Evolutionary conservation across 2,888 invertebrate genomes (phyloP).

Genomic region (Lepidocyrtinus sp.): DNA sequence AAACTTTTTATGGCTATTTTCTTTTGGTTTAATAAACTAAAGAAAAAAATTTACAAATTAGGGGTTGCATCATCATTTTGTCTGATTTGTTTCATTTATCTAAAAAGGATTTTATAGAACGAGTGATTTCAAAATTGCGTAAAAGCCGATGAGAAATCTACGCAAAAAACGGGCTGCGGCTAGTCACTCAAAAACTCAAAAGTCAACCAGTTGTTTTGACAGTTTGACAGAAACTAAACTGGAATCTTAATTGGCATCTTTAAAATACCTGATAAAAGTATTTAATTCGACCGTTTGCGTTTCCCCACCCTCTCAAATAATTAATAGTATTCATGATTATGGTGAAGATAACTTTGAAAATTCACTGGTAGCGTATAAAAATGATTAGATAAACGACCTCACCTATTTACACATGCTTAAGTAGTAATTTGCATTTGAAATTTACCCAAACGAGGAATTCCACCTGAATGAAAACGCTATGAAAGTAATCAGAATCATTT

Average conservation of each 20-base stretch:
- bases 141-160: background rate
- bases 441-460: constrained; percentile 19
- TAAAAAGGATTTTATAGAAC: background rate
- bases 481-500: constrained; percentile 17
- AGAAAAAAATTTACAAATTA: background rate
- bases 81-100: background rate
- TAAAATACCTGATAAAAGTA: constrained; percentile 7
- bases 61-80: background rate
- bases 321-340: constrained; percentile 16
- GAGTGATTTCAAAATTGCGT: background rate
- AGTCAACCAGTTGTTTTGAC: background rate
- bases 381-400: constrained; percentile 23
- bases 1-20: background rate
- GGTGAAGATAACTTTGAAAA: background rate
- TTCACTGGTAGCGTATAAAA: background rate
- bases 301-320: too few relatives aligned
- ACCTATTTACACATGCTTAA: constrained; percentile 25
- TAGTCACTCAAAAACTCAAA: too few relatives aligned
- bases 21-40: background rate
- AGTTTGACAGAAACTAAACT: constrained; percentile 8
- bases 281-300: constrained; percentile 23
- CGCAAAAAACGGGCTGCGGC: too few relatives aligned
- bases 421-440: constrained; percentile 22
- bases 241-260: constrained; percentile 16
- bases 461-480: constrained; percentile 17